phyloP scores from a whole-genome alignment of 2,888 invertebrate genomes.

The Lycia hirtaria region DNA sequence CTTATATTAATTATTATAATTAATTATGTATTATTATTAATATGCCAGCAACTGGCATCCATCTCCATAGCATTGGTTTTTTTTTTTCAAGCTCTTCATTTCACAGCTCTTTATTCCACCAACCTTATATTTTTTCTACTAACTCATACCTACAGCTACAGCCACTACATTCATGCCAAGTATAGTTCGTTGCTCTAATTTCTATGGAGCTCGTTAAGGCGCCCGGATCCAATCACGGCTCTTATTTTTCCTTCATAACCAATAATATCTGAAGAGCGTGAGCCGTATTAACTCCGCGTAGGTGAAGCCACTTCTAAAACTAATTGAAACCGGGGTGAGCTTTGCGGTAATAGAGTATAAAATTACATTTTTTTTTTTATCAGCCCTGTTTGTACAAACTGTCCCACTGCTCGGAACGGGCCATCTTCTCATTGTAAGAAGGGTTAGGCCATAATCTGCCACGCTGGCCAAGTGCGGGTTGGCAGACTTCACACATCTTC shows the following conservation, averaged over 20 bases:
- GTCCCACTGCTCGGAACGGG: too few species aligned
- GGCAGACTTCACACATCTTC: too few species aligned
- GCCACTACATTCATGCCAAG: background rate
- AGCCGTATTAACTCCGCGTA: slow-evolving; percentile 50
- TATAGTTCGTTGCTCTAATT: slow-evolving; percentile 5
- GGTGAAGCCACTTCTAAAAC: slow-evolving; percentile 50
- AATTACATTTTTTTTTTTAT: background rate
- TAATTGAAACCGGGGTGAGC: slow-evolving; percentile 52
- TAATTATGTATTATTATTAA: too few species aligned
- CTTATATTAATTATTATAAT: too few species aligned
- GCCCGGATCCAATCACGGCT: slow-evolving; percentile 35
- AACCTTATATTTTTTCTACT: background rate
- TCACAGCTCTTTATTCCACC: too few species aligned
- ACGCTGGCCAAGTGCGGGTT: too few species aligned
- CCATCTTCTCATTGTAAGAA: too few species aligned
- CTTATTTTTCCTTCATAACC: slow-evolving; percentile 61
- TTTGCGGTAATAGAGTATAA: slow-evolving; percentile 25
- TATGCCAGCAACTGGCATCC: too few species aligned
- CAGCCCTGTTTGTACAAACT: too few species aligned
- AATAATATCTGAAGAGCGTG: slow-evolving; percentile 58
- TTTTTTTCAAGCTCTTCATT: too few species aligned
- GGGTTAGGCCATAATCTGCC: too few species aligned
- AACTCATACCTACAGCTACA: background rate
- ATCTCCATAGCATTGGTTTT: too few species aligned
- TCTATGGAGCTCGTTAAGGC: slow-evolving; percentile 23